These are phyloP conservation scores for Diplodus sargus DNA, from an alignment of 2,797 vertebrate genomes.

Conservation along the genomic window DNA sequence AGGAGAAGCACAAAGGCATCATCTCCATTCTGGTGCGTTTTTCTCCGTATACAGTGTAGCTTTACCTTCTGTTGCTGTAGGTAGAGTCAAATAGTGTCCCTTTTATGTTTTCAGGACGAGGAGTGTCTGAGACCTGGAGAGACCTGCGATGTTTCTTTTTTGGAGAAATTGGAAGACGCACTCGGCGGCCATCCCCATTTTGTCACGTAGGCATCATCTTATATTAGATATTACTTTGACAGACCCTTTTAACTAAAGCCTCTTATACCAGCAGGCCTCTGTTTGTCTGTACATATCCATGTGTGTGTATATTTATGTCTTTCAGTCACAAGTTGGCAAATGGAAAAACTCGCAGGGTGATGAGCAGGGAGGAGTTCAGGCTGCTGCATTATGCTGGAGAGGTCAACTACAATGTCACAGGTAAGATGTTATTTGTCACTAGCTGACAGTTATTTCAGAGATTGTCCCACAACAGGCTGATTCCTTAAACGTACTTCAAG, in stretches of 20 bases:
- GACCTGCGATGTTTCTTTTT: slow-evolving; percentile 92
- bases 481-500: not conserved
- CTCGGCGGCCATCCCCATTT: slow-evolving; percentile 94
- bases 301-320: slow-evolving; percentile 21
- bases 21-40: slow-evolving; percentile 93
- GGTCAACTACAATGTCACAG: slow-evolving; percentile 95
- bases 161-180: slow-evolving; percentile 95
- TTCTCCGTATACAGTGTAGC: not conserved
- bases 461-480: not conserved
- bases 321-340: slow-evolving; percentile 96
- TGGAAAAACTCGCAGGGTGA: slow-evolving; percentile 92
- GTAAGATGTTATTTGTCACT: slow-evolving; percentile 75
- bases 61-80: not conserved
- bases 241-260: not conserved
- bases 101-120: slow-evolving; percentile 88
- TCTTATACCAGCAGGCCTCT: not conserved
- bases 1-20: slow-evolving; percentile 98
- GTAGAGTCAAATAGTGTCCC: slow-evolving; percentile 18
- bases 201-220: slow-evolving; percentile 89
- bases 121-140: slow-evolving; percentile 96
- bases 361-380: slow-evolving; percentile 94
- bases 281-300: not conserved
- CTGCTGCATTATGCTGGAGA: slow-evolving; percentile 97
- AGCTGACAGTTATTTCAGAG: not conserved
- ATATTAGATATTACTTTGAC: not conserved